Evolutionary conservation across 2,888 invertebrate species (phyloP).

Genomic region (Plagodis dolabraria): DNA sequence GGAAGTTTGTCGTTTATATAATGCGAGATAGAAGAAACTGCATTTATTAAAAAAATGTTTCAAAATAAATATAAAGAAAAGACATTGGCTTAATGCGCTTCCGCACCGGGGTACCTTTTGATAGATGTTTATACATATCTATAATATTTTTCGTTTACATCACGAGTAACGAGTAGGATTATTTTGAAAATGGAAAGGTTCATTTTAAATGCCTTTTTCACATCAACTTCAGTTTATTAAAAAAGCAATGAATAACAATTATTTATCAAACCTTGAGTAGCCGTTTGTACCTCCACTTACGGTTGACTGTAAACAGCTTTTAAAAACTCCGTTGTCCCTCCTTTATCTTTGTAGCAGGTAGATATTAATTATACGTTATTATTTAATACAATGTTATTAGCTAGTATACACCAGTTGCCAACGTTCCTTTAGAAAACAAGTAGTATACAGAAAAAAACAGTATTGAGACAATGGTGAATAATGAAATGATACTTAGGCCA

Average conservation of each 20-base stretch:
- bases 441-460: conserved; percentile 58
- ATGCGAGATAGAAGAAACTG: too few species aligned
- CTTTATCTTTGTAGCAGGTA: conserved; percentile 78
- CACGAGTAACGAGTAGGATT: too few species aligned
- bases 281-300: conserved; percentile 72
- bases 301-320: conserved; percentile 79
- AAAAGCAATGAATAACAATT: not conserved
- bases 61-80: too few species aligned
- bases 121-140: too few species aligned
- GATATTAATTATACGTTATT: conserved; percentile 82
- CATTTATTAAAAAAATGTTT: too few species aligned
- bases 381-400: conserved; percentile 80
- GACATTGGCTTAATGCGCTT: too few species aligned
- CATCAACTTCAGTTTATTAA: too few species aligned
- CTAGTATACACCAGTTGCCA: conserved; percentile 54
- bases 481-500: conserved; percentile 52
- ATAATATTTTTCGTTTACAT: too few species aligned
- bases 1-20: too few species aligned
- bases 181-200: too few species aligned
- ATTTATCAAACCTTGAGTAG: conserved; percentile 46
- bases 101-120: too few species aligned
- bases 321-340: conserved; percentile 76
- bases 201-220: too few species aligned
- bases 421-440: conserved; percentile 60
- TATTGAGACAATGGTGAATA: conserved; percentile 59